Percentiles rank a stretch among this genome's conserved stretches.
phyloP scores from a whole-genome alignment of 1,140 invertebrate genomes.

The Rhynchophorus ferrugineus region DNA sequence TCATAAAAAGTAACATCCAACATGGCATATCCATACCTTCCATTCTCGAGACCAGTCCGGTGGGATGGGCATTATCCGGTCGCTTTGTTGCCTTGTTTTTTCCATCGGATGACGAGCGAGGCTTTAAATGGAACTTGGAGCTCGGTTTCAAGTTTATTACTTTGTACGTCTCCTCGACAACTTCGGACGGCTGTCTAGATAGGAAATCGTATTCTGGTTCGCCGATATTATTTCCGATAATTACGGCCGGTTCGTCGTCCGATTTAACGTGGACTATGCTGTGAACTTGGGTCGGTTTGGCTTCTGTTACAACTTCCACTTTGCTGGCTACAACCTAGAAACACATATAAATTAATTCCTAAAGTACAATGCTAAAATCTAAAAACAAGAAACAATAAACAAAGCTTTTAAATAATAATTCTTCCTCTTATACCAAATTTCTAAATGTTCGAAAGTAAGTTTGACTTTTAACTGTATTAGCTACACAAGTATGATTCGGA shows the following conservation, averaged over 20 bases:
- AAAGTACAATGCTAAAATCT: no score
- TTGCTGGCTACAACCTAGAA: conserved; percentile 40
- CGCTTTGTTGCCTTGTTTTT: conserved; percentile 41
- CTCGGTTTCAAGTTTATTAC: conserved; percentile 46
- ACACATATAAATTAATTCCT: not conserved
- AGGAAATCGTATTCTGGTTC: conserved; percentile 77
- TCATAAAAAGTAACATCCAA: no score
- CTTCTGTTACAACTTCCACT: conserved; percentile 43
- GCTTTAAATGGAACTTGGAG: conserved; percentile 43
- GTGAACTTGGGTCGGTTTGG: conserved; percentile 33
- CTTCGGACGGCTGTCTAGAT: conserved; percentile 71
- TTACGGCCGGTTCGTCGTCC: conserved; percentile 37
- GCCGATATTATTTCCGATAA: conserved; percentile 60
- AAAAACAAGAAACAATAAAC: no score
- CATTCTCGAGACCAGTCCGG: conserved; percentile 70
- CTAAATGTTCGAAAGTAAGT: no score
- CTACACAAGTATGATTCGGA: no score
- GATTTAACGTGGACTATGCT: conserved; percentile 46
- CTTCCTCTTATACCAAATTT: no score
- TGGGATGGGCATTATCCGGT: conserved; percentile 54
- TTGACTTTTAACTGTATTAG: no score
- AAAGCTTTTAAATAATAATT: no score
- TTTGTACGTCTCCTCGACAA: conserved; percentile 42
- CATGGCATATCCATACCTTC: conserved; percentile 69
- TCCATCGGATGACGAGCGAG: conserved; percentile 45